Base-by-base conservation (phyloP, 92 coral and sea anemone genomes). In the Palythoa caribaeorum region DNA sequence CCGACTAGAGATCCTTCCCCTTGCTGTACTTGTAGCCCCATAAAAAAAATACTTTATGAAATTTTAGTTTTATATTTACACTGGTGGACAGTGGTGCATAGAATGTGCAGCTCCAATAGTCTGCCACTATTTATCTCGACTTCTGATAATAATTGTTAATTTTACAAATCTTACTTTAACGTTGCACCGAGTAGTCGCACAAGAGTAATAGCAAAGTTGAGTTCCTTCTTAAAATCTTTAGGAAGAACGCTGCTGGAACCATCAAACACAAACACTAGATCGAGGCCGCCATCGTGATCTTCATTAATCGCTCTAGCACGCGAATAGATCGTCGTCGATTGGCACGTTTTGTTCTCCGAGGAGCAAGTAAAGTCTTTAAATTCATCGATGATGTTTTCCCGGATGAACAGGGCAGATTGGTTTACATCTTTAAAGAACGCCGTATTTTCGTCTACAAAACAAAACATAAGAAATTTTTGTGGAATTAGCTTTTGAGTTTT, bases 331-430 rank as follows among this genome's bases (percentile, higher is more conserved):
- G 74, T 9, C 13, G 73, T 19, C 73, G 38, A 38, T 53, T 92
- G 90, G 17, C 96, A 94, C 1, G 89, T 89, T 12, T 81, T 51
- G 47, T 94, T 93, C 12, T 90, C 80, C 10, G 90, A 89, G 37
- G 92, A 90, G 77, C 98, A 93, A 4, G 98, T 89, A 77, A 88
- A 91, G 38, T 89, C 94, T 36, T 93, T 20, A 84, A 86, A 88
- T 55, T 77, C 88, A 86, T 93, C 98, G 36, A 94, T 84, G 70
- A 91, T 65, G 74, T 88, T 90, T 57, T 93, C 86, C 4, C 89
- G 90, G 9, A 94, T 83, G 63, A 60, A 77, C 37, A 7, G 73
- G 13, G 96, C 96, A 7, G 92, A 93, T 51, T 63, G 69, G 89
- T 92, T 90, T 35, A 87, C 87, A 73, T 91, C 91, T 87, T 87